Conservation (phyloP, 2,113 vertebrate genomes). For the Cyprinus carpio region DNA sequence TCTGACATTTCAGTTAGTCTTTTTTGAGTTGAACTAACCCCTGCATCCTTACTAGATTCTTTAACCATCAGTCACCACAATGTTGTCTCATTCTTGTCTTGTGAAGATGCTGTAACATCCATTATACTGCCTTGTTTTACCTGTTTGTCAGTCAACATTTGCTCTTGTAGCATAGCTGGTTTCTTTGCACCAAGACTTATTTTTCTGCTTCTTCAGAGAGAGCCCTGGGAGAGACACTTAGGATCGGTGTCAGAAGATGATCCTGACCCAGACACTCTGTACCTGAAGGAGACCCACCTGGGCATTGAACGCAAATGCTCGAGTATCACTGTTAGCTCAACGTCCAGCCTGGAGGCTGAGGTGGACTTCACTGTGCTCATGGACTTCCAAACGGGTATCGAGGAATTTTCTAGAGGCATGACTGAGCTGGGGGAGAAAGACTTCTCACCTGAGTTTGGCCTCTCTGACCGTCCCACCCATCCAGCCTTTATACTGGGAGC, state of each 20-base stretch:
- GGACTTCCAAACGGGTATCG: conserved; percentile 91
- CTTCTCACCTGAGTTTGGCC: conserved; percentile 85
- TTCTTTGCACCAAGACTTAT: conserved; percentile 29
- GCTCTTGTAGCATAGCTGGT: conserved; percentile 10
- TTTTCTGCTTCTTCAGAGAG: conserved; percentile 66
- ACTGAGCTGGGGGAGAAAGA: conserved; percentile 84
- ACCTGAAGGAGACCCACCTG: conserved; percentile 94
- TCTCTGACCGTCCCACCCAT: conserved; percentile 70
- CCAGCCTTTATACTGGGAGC: conserved; percentile 58
- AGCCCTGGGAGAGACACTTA: conserved; percentile 77
- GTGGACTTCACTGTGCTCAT: conserved; percentile 95
- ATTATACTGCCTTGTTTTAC: conserved; percentile 25
- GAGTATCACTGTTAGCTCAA: conserved; percentile 96
- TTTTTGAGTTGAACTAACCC: conserved; percentile 35
- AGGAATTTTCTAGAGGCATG: conserved; percentile 95
- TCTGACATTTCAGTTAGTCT: conserved; percentile 34
- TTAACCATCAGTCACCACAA: conserved; percentile 13
- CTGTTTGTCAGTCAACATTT: conserved; percentile 12
- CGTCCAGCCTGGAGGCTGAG: conserved; percentile 92
- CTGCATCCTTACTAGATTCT: conserved; percentile 13
- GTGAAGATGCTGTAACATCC: conserved; percentile 22
- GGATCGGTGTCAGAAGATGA: conserved; percentile 86
- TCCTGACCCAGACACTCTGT: conserved; percentile 87
- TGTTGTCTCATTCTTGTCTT: conserved; percentile 30
- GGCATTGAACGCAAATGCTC: conserved; percentile 96